These are phyloP conservation scores for Nettapus auritus DNA, from an alignment of 2,113 vertebrate genomes.

Conservation along the genomic window DNA sequence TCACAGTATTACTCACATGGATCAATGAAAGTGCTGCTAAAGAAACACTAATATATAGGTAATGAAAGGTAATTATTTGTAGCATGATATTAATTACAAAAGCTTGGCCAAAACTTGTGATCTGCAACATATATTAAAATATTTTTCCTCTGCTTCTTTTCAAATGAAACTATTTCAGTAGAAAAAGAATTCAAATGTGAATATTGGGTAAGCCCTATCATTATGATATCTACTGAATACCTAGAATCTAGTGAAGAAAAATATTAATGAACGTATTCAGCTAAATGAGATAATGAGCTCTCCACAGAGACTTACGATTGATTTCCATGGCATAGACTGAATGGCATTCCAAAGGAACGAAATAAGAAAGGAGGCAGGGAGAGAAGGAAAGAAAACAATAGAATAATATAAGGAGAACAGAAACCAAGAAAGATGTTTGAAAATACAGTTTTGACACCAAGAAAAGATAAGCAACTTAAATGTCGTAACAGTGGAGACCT, in stretches of 20 bases:
- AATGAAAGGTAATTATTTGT: neutral
- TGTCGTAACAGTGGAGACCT: neutral
- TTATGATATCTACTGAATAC: neutral
- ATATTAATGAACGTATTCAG: neutral
- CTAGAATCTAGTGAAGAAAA: neutral
- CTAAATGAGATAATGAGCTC: neutral
- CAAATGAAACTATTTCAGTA: neutral
- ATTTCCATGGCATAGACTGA: constrained; percentile 99
- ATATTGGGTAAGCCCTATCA: neutral
- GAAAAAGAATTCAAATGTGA: neutral
- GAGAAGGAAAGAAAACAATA: constrained; percentile 68
- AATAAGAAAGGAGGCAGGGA: neutral
- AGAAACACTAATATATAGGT: neutral
- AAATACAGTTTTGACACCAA: constrained; percentile 27
- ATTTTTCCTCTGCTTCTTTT: neutral
- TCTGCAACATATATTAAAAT: neutral
- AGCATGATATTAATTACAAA: neutral
- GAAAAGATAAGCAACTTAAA: constrained; percentile 34
- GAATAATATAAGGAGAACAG: constrained; percentile 4
- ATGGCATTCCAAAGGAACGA: constrained; percentile 41
- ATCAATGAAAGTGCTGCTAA: neutral
- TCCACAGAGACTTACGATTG: constrained; percentile 89
- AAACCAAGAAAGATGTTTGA: neutral
- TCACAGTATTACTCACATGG: neutral
- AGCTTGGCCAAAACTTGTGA: neutral